Conservation (phyloP, 2,888 invertebrate species). For the Philereme vetulata region DNA sequence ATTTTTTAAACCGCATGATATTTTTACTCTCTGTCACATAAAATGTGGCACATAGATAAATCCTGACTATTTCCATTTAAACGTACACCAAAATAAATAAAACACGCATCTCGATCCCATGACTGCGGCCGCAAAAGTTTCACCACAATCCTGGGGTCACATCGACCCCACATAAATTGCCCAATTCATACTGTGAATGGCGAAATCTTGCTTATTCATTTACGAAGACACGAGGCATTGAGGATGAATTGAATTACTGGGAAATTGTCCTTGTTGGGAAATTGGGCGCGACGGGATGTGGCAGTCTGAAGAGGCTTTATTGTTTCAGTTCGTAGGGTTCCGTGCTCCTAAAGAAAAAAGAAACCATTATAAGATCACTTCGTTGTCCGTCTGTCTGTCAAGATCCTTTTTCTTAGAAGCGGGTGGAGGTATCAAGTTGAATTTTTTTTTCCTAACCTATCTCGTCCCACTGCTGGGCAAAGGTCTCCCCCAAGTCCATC, state of each 20-base stretch:
- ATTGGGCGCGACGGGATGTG: slow-evolving; percentile 19
- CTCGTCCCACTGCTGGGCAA: no score
- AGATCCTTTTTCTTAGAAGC: no score
- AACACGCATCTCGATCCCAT: slow-evolving; percentile 17
- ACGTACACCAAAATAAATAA: slow-evolving; percentile 13
- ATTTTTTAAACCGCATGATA: no score
- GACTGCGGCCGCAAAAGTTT: slow-evolving; percentile 38
- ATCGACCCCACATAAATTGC: slow-evolving; percentile 49
- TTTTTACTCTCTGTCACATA: no score
- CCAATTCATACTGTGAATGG: slow-evolving; percentile 60
- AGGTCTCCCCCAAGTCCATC: no score
- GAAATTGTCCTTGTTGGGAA: slow-evolving; percentile 24
- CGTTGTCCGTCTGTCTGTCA: no score
- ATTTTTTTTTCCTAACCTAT: no score
- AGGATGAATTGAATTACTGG: slow-evolving; percentile 49
- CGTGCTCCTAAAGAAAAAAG: no score
- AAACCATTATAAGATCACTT: no score
- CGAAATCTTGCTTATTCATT: slow-evolving; percentile 54
- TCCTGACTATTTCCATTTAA: slow-evolving; percentile 3
- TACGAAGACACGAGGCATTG: slow-evolving; percentile 34
- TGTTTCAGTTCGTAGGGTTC: neutral
- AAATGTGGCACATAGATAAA: no score
- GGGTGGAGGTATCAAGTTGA: no score
- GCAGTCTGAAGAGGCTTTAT: slow-evolving; percentile 11
- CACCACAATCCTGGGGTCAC: slow-evolving; percentile 44